These are phyloP conservation scores for Brachyrhaphis roseni DNA, from an alignment of 2,797 vertebrate species.

Conservation along the genomic window DNA sequence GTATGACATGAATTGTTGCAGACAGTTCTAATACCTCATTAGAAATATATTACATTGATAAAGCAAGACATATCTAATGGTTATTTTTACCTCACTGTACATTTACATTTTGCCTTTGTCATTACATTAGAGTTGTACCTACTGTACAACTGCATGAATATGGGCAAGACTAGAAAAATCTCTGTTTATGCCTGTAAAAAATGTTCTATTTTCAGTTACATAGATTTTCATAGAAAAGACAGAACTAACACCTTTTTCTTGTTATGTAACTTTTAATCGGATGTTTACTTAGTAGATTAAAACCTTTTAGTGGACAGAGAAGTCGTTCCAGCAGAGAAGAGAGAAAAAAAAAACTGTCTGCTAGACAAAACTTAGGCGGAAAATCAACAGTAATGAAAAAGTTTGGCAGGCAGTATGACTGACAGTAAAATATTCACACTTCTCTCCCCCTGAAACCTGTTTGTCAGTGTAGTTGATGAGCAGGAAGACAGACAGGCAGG, in stretches of 20 bases:
- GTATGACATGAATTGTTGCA: background rate
- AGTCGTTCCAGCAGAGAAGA: background rate
- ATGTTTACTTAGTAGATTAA: background rate
- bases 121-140: background rate
- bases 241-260: background rate
- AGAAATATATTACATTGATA: background rate
- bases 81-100: background rate
- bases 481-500: constrained; percentile 37
- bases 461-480: constrained; percentile 41
- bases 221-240: background rate
- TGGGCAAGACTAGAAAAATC: background rate
- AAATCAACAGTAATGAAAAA: constrained; percentile 5
- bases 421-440: constrained; percentile 50
- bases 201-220: background rate
- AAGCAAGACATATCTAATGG: background rate
- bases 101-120: background rate
- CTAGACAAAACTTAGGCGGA: background rate
- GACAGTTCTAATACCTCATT: background rate
- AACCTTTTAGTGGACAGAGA: background rate
- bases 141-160: background rate
- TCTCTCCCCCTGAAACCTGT: constrained; percentile 52
- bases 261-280: background rate
- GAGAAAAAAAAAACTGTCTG: background rate
- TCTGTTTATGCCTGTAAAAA: background rate
- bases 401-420: constrained; percentile 39